These are phyloP conservation scores for Pangasius macronema DNA, from an alignment of 2,797 vertebrate genomes.

Conservation along the genomic window DNA sequence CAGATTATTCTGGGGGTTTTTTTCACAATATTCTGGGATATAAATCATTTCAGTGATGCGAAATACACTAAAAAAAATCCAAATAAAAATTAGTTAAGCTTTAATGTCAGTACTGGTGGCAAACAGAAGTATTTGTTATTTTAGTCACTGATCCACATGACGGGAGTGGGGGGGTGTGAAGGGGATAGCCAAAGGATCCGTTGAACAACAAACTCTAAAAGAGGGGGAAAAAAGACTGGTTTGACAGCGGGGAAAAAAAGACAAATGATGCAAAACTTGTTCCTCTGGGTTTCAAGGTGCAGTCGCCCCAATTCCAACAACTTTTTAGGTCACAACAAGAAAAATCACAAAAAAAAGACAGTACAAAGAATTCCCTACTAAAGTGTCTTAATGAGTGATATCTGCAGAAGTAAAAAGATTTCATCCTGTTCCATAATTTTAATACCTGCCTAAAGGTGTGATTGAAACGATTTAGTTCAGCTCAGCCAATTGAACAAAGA, in stretches of 20 bases:
- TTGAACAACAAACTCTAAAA: constrained; percentile 48
- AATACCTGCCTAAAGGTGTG: not conserved
- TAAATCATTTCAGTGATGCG: not conserved
- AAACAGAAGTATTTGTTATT: constrained; percentile 43
- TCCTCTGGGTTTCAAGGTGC: constrained; percentile 52
- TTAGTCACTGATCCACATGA: constrained; percentile 39
- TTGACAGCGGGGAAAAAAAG: constrained; percentile 49
- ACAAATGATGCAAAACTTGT: constrained; percentile 56
- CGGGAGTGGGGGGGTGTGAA: not conserved
- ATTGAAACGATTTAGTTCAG: not conserved
- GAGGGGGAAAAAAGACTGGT: constrained; percentile 46
- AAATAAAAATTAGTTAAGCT: constrained; percentile 37
- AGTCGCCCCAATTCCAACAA: constrained; percentile 18
- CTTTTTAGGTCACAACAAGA: not conserved
- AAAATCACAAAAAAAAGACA: not conserved
- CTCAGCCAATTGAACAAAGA: not conserved
- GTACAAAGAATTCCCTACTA: not conserved
- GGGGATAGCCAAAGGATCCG: constrained; percentile 42
- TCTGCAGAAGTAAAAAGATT: not conserved
- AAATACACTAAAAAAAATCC: constrained; percentile 6
- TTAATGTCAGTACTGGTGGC: constrained; percentile 3
- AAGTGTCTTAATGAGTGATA: not conserved
- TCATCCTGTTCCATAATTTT: not conserved
- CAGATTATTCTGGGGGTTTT: not conserved
- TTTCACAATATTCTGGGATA: not conserved